Evolutionary conservation across 1,140 invertebrate genomes (phyloP).

Genomic region (Drosophila sturtevanti): DNA sequence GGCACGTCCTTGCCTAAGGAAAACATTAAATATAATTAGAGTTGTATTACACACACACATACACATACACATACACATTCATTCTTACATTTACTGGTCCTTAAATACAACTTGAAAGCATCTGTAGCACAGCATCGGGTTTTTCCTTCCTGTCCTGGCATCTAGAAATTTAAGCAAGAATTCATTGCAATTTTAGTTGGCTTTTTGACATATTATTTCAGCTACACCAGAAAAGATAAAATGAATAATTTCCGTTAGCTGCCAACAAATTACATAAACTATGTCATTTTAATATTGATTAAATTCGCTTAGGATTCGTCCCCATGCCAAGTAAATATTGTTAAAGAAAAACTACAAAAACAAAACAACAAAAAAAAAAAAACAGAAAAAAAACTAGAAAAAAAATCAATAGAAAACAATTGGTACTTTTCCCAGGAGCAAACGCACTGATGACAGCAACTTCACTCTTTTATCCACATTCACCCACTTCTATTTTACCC

Average conservation of each 20-base stretch:
- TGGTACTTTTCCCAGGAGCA: conserved; percentile 59
- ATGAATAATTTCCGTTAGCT: not conserved
- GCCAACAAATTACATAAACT: too few relatives aligned
- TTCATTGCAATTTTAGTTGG: conserved; percentile 7
- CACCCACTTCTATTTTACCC: not conserved
- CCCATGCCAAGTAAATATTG: not conserved
- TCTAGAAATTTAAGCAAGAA: not conserved
- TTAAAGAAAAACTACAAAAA: too few relatives aligned
- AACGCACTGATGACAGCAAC: conserved; percentile 38
- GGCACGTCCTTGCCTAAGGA: conserved; percentile 31
- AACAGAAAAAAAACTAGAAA: conserved; percentile 30
- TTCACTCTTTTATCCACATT: not conserved
- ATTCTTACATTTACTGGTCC: conserved; percentile 10
- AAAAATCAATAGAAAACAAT: conserved; percentile 74
- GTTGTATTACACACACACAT: conserved; percentile 23
- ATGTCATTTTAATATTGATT: not conserved
- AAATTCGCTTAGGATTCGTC: not conserved
- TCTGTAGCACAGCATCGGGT: conserved; percentile 7
- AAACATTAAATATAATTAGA: conserved; percentile 67
- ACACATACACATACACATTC: conserved; percentile 14
- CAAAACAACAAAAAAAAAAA: not conserved
- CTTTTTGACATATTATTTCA: conserved; percentile 2
- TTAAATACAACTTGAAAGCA: conserved; percentile 33
- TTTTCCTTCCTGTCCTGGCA: not conserved
- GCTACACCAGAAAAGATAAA: not conserved